Evolutionary conservation across 1,140 invertebrate genomes (phyloP).

Genomic region (Zophobas morio): DNA sequence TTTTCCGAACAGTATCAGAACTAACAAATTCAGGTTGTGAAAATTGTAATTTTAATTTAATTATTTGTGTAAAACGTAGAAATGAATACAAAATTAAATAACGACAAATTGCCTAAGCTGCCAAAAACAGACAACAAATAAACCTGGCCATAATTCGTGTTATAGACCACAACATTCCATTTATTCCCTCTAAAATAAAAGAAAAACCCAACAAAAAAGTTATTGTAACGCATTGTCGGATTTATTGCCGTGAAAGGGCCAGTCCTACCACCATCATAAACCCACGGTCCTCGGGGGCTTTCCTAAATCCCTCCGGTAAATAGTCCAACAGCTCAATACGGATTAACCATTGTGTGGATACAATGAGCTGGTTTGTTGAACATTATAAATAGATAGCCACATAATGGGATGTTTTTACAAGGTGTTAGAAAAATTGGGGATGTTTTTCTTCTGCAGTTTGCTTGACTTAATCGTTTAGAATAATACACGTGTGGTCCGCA

Average conservation of each 20-base stretch:
- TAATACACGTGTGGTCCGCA: constrained; percentile 46
- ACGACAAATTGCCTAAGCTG: too few relatives aligned
- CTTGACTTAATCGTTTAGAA: constrained; percentile 55
- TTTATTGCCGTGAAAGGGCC: constrained; percentile 9
- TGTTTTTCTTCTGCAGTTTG: constrained; percentile 47
- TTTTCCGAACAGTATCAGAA: too few relatives aligned
- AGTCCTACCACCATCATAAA: constrained; percentile 4
- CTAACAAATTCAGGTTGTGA: too few relatives aligned
- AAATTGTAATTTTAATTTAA: too few relatives aligned
- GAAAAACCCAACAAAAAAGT: too few relatives aligned
- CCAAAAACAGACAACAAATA: too few relatives aligned
- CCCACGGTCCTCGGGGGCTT: neutral
- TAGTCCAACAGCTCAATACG: constrained; percentile 53
- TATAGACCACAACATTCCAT: too few relatives aligned
- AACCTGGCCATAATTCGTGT: too few relatives aligned
- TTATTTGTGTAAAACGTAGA: too few relatives aligned
- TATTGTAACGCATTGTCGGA: neutral
- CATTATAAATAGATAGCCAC: constrained; percentile 62
- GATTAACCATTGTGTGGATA: constrained; percentile 57
- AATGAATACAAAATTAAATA: too few relatives aligned
- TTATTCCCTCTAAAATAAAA: too few relatives aligned
- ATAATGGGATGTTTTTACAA: constrained; percentile 64
- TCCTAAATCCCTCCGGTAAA: constrained; percentile 58
- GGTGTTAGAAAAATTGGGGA: constrained; percentile 58
- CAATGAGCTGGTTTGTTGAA: constrained; percentile 59